Percentiles rank a stretch among this genome's conserved stretches.
phyloP scores from a whole-genome alignment of 2,797 vertebrate species.

The Paguma larvata region DNA sequence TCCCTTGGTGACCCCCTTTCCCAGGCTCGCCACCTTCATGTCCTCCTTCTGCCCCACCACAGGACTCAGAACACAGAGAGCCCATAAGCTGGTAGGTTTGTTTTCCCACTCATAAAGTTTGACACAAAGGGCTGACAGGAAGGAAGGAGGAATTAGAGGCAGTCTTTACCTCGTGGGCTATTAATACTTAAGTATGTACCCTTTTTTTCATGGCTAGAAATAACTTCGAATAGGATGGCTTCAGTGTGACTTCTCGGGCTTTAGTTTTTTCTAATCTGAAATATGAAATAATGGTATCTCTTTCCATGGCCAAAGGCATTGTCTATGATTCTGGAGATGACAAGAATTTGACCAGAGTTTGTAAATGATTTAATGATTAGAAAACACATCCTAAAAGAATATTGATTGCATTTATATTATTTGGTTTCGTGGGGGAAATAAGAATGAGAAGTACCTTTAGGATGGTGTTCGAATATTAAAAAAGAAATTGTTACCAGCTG shows the following conservation, averaged over 20 bases:
- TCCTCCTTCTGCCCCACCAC: neutral
- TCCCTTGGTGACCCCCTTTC: neutral
- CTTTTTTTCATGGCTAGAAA: neutral
- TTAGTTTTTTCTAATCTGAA: conserved; percentile 13
- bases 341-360: conserved; percentile 39
- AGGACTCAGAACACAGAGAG: neutral
- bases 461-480: conserved; percentile 35
- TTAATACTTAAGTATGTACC: neutral
- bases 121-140: neutral
- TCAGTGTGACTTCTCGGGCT: neutral
- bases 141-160: conserved; percentile 7
- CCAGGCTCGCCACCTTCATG: neutral
- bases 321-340: conserved; percentile 25
- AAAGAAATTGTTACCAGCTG: conserved; percentile 59
- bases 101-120: neutral
- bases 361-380: conserved; percentile 64
- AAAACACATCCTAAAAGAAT: conserved; percentile 57
- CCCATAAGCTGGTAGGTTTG: neutral
- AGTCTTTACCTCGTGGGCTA: neutral
- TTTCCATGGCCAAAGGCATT: neutral
- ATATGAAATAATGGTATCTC: neutral
- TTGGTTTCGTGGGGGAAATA: neutral
- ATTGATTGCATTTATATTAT: conserved; percentile 59
- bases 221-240: neutral
- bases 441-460: conserved; percentile 34